Conservation (phyloP, 2,888 invertebrate genomes). For the Drosophila algonquin region DNA sequence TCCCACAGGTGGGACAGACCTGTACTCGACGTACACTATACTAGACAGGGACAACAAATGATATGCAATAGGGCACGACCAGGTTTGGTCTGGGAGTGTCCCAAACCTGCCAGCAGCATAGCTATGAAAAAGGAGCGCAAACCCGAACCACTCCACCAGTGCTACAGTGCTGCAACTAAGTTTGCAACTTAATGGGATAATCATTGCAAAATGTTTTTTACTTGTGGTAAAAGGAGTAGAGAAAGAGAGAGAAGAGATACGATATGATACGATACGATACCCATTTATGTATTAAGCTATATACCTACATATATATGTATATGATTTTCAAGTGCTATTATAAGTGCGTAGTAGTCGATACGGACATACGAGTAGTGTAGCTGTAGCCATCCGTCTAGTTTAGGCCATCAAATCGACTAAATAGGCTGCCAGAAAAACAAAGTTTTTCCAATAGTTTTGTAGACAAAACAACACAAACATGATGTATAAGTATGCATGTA, state of each 20-base stretch:
- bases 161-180: slow-evolving; percentile 33
- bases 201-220: slow-evolving; percentile 16
- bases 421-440: slow-evolving; percentile 61
- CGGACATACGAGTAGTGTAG: slow-evolving; percentile 21
- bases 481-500: slow-evolving; percentile 4
- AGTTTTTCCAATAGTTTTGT: slow-evolving; percentile 56
- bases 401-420: not conserved
- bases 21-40: too few species aligned
- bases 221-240: slow-evolving; percentile 8
- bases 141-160: not conserved
- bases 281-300: slow-evolving; percentile 43
- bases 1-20: slow-evolving; percentile 6
- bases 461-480: slow-evolving; percentile 31
- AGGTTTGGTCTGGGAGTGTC: not conserved
- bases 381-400: not conserved
- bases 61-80: not conserved
- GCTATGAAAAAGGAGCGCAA: not conserved
- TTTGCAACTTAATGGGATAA: slow-evolving; percentile 54
- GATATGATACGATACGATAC: not conserved
- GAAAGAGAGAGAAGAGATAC: slow-evolving; percentile 9
- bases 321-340: slow-evolving; percentile 49
- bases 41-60: too few species aligned
- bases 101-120: not conserved
- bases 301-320: slow-evolving; percentile 22
- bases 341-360: slow-evolving; percentile 42